These are phyloP conservation scores for Acinonyx jubatus DNA, from an alignment of 2,113 vertebrate species.

Conservation along the genomic window DNA sequence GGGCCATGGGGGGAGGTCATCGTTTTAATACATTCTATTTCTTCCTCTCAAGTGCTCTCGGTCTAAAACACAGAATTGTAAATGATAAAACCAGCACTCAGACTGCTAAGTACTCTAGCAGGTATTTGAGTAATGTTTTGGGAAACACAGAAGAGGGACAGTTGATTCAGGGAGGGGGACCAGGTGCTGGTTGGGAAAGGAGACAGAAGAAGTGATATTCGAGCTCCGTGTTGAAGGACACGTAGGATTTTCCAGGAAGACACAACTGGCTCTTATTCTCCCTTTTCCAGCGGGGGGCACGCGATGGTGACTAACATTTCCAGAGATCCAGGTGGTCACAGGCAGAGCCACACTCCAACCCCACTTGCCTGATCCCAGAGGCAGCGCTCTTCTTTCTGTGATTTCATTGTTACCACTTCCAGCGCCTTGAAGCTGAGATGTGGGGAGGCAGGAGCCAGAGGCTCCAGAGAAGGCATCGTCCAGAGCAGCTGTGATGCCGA, in stretches of 20 bases:
- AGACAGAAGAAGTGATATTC: not conserved
- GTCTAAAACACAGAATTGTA: conserved; percentile 1
- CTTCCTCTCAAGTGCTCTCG: not conserved
- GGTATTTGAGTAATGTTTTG: not conserved
- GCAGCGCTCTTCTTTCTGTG: not conserved
- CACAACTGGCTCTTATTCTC: not conserved
- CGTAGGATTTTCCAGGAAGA: not conserved
- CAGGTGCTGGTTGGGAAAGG: not conserved
- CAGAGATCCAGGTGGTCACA: too few species aligned
- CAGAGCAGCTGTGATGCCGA: not conserved
- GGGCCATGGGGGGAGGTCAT: not conserved
- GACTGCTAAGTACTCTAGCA: not conserved
- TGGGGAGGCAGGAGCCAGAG: not conserved
- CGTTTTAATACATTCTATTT: not conserved
- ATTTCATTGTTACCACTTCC: not conserved
- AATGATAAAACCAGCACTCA: not conserved
- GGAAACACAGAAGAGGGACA: not conserved
- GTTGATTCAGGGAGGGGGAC: not conserved
- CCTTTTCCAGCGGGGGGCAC: not conserved
- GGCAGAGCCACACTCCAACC: not conserved
- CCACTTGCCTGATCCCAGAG: not conserved
- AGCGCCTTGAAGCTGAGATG: not conserved
- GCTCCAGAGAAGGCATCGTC: not conserved
- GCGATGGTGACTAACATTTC: rapidly evolving
- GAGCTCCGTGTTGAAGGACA: not conserved